Conservation (phyloP, 2,113 vertebrate species). For the Leptobrachium leishanense region DNA sequence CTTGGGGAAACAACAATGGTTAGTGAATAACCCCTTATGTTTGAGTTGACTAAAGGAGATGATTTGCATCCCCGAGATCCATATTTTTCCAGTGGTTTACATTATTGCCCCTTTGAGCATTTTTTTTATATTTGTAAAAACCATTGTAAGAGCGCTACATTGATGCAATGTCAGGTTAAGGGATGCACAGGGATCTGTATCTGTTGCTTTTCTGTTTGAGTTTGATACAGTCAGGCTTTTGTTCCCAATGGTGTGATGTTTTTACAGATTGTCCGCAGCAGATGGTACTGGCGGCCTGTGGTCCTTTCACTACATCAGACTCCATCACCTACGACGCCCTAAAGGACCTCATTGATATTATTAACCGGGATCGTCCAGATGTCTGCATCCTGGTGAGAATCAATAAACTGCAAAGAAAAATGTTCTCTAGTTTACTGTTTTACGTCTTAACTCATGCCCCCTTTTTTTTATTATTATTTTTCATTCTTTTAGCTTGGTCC, state of each 20-base stretch:
- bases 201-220: no score
- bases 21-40: no score
- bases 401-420: not conserved
- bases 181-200: no score
- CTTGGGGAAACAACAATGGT: no score
- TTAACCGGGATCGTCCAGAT: conserved; percentile 78
- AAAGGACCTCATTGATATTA: conserved; percentile 76
- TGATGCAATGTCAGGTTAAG: no score
- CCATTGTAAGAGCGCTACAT: no score
- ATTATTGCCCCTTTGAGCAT: no score
- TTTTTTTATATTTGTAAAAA: no score
- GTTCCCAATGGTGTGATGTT: conserved; percentile 4
- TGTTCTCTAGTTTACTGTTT: not conserved
- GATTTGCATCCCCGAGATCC: no score
- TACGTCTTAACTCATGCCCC: not conserved
- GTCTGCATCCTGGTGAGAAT: conserved; percentile 83
- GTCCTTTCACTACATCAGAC: conserved; percentile 86
- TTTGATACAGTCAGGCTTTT: not conserved
- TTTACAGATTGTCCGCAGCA: conserved; percentile 60
- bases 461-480: not conserved
- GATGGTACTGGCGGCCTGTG: conserved; percentile 82
- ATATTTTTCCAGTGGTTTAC: no score
- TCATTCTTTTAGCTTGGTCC: conserved; percentile 77
- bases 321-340: conserved; percentile 83
- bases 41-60: no score